Percentiles rank a stretch among this genome's conserved stretches.
Evolutionary conservation across 1,140 invertebrate species (phyloP).

Genomic region (Calliphora vicina): DNA sequence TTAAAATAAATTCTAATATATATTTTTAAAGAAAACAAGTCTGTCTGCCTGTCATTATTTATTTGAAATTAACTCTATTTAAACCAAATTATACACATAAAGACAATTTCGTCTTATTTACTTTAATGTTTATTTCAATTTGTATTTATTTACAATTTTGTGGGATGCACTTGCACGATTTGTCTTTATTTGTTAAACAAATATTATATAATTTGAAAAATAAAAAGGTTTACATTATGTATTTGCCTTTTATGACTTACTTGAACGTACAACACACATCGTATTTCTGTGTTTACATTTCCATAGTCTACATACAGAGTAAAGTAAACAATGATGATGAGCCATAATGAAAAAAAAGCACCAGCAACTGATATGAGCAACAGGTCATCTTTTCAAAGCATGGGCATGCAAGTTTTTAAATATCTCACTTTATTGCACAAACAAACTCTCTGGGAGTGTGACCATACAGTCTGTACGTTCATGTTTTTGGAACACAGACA

Average conservation of each 20-base stretch:
- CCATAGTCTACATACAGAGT: background rate
- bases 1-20: too few species aligned
- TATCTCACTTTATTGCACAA: background rate
- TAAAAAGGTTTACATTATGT: background rate
- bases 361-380: background rate
- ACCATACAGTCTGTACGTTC: too few species aligned
- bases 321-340: constrained; percentile 2
- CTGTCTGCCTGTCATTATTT: background rate
- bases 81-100: too few species aligned
- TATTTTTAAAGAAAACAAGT: too few species aligned
- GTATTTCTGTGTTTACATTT: background rate
- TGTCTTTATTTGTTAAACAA: constrained; percentile 9
- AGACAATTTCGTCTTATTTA: background rate
- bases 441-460: too few species aligned
- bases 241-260: background rate
- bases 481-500: too few species aligned
- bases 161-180: constrained; percentile 6
- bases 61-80: background rate
- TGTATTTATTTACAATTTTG: background rate
- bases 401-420: background rate
- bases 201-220: background rate
- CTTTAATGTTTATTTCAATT: background rate
- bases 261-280: too few species aligned
- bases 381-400: background rate
- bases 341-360: background rate